These are phyloP conservation scores for Ciona savignyi DNA, from an alignment of 23 tunicate genomes.

Conservation along the genomic window DNA sequence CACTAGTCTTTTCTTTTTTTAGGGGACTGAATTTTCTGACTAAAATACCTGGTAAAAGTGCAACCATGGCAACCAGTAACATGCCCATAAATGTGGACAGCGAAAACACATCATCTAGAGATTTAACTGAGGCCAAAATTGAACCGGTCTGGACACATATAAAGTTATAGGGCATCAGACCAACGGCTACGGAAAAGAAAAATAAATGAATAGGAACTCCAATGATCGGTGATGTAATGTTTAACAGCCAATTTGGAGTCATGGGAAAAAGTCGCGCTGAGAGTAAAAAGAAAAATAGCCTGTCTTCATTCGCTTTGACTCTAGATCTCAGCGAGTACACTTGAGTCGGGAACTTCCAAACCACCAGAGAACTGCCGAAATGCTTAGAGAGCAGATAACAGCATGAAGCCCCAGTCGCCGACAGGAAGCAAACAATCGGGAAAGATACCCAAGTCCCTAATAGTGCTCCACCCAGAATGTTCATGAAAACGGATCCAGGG, in stretches of 20 bases:
- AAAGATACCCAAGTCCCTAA: slow-evolving; percentile 40
- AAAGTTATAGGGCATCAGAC: slow-evolving; percentile 75
- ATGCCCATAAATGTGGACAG: slow-evolving; percentile 34
- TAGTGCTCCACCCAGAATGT: slow-evolving; percentile 56
- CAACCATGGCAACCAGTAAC: slow-evolving; percentile 52
- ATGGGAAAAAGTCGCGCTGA: slow-evolving; percentile 57
- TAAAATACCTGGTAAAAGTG: slow-evolving; percentile 44
- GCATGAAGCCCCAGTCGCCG: slow-evolving; percentile 45
- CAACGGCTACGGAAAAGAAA: slow-evolving; percentile 52
- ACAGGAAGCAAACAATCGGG: slow-evolving; percentile 40
- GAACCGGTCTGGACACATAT: slow-evolving; percentile 62
- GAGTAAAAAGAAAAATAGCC: slow-evolving; percentile 45
- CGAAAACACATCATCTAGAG: slow-evolving; percentile 49
- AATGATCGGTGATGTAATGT: slow-evolving; percentile 41
- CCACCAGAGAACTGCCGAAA: slow-evolving; percentile 24
- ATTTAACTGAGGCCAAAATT: slow-evolving; percentile 19
- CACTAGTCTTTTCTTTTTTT: too few relatives aligned
- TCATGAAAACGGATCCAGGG: slow-evolving; percentile 70
- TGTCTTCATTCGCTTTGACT: slow-evolving; percentile 17
- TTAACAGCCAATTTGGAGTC: slow-evolving; percentile 64
- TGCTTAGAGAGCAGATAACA: slow-evolving; percentile 49
- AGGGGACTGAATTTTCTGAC: too few relatives aligned
- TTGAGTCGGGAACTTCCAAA: slow-evolving; percentile 25
- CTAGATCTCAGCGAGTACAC: slow-evolving; percentile 3
- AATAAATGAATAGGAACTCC: slow-evolving; percentile 34